These are phyloP conservation scores for Melinaea menophilus DNA, from an alignment of 2,888 invertebrate species.

Conservation along the genomic window DNA sequence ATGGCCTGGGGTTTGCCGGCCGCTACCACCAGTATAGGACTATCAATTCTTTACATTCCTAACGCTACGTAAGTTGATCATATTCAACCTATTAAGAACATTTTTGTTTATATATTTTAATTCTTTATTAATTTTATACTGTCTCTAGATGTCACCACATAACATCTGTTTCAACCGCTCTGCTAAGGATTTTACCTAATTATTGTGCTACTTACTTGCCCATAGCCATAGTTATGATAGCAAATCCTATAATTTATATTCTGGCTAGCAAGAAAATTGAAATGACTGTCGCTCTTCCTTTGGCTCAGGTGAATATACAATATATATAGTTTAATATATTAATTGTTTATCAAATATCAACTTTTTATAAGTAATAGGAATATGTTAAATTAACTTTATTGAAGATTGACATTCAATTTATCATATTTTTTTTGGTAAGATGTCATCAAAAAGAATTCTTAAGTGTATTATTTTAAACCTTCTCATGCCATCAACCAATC, in stretches of 20 bases:
- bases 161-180: constrained; percentile 74
- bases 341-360: not conserved
- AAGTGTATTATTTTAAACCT: too few relatives aligned
- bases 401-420: too few relatives aligned
- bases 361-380: not conserved
- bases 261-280: constrained; percentile 82
- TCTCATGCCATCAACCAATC: too few relatives aligned
- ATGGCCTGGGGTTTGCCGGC: constrained; percentile 86
- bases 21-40: constrained; percentile 81
- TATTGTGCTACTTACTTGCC: constrained; percentile 87
- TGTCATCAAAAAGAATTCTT: too few relatives aligned
- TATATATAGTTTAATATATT: too few relatives aligned
- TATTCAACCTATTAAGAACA: not conserved
- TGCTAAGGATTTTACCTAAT: constrained; percentile 83
- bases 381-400: not conserved
- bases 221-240: constrained; percentile 85
- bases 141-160: constrained; percentile 83
- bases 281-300: constrained; percentile 73
- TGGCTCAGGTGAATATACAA: constrained; percentile 59
- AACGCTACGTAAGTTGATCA: constrained; percentile 80
- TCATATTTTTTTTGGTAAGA: too few relatives aligned
- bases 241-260: constrained; percentile 85
- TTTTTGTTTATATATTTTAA: not conserved
- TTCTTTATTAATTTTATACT: not conserved
- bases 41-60: constrained; percentile 84